Evolutionary conservation across 2,888 invertebrate species (phyloP).

Genomic region (Hirtodrosophila histrioides): DNA sequence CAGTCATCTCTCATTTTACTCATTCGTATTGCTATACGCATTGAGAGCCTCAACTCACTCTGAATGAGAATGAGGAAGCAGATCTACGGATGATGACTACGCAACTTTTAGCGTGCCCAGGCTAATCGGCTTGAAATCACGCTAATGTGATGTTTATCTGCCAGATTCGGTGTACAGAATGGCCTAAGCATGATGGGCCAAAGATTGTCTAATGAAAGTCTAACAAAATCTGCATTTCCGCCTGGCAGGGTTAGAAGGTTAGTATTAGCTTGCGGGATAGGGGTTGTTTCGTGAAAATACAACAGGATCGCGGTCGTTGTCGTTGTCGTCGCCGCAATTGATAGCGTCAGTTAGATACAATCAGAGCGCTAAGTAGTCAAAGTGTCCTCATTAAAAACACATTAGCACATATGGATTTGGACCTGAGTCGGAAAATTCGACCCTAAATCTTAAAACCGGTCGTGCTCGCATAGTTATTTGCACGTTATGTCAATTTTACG

Average conservation of each 20-base stretch:
- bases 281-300: constrained; percentile 39
- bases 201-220: constrained; percentile 43
- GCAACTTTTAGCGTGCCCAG: constrained; percentile 39
- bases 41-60: neutral
- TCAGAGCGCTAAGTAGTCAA: constrained; percentile 38
- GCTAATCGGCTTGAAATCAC: constrained; percentile 71
- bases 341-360: constrained; percentile 37
- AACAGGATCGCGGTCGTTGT: constrained; percentile 12
- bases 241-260: constrained; percentile 4
- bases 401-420: constrained; percentile 37
- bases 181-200: constrained; percentile 32
- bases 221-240: constrained; percentile 58
- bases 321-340: constrained; percentile 31
- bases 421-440: neutral
- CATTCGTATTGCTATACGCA: neutral
- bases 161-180: constrained; percentile 31
- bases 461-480: too few species aligned
- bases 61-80: constrained; percentile 41
- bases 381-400: constrained; percentile 55
- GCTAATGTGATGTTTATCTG: constrained; percentile 73
- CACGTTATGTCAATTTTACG: neutral
- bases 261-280: neutral
- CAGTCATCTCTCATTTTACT: constrained; percentile 8
- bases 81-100: constrained; percentile 44
- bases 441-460: constrained; percentile 2